Evolutionary conservation across 2,113 vertebrate species (phyloP).

Genomic region (Phainopepla nitens): DNA sequence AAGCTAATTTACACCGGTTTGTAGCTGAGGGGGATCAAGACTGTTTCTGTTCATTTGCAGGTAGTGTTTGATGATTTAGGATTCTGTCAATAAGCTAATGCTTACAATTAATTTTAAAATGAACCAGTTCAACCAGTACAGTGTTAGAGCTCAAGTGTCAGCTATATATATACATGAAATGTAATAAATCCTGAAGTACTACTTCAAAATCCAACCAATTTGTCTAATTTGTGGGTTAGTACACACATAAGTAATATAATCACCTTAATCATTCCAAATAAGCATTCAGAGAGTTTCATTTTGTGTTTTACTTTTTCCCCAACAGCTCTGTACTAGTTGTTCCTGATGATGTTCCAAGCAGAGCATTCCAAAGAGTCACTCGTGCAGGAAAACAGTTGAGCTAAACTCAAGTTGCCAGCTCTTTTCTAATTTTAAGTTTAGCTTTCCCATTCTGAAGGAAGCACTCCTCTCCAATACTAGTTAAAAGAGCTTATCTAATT

Average conservation of each 20-base stretch:
- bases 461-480: neutral
- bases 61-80: neutral
- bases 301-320: neutral
- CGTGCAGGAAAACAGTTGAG: constrained; percentile 46
- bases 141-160: neutral
- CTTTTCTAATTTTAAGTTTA: constrained; percentile 35
- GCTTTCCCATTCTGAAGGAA: constrained; percentile 9
- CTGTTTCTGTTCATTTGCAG: neutral
- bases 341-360: constrained; percentile 29
- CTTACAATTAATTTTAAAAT: constrained; percentile 10
- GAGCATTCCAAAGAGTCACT: constrained; percentile 40
- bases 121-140: neutral
- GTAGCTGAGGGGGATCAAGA: neutral
- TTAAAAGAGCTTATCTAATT: constrained; percentile 51
- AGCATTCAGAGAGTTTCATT: neutral
- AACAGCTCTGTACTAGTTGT: neutral
- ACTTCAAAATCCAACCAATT: neutral
- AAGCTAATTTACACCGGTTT: neutral
- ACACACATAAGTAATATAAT: neutral
- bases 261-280: neutral
- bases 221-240: neutral
- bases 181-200: neutral
- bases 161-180: neutral
- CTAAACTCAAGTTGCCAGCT: constrained; percentile 22
- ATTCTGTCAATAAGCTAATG: constrained; percentile 14